A percentile compares a stretch with the other conserved stretches of the same genome.
These are phyloP conservation scores for Campoletis raptor DNA, from an alignment of 2,888 invertebrate genomes.

Conservation along the genomic window DNA sequence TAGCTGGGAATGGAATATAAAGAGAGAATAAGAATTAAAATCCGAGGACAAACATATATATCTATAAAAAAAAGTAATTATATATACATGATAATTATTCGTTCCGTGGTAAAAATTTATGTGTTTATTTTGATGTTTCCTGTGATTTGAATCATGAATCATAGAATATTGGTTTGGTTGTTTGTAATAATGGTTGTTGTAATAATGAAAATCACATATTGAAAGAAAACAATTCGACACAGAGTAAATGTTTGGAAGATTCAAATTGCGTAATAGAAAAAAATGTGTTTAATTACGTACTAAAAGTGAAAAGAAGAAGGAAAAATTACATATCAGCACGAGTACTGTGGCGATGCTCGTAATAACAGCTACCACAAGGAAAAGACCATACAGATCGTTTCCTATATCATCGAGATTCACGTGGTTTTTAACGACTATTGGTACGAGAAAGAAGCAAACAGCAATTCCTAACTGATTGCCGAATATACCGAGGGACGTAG, in stretches of 20 bases:
- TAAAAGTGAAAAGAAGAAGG: background rate
- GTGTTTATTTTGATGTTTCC: background rate
- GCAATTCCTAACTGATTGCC: conserved; percentile 91
- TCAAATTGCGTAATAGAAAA: background rate
- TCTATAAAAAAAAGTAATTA: background rate
- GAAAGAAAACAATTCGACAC: too few species aligned
- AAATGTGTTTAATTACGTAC: background rate
- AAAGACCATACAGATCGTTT: conserved; percentile 80
- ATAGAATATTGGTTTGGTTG: too few species aligned
- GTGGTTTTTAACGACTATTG: conserved; percentile 86
- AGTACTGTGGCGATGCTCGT: conserved; percentile 87
- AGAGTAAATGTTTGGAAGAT: background rate
- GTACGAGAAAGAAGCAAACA: conserved; percentile 89
- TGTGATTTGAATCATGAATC: background rate
- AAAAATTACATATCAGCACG: conserved; percentile 85
- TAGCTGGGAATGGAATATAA: background rate
- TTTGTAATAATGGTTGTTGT: too few species aligned
- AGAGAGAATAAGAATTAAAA: background rate
- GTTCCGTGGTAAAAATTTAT: background rate
- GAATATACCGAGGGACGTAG: conserved; percentile 90
- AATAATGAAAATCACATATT: background rate
- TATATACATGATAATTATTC: background rate
- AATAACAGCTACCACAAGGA: conserved; percentile 80
- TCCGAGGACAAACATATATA: background rate
- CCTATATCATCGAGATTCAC: conserved; percentile 85